Base-by-base conservation (phyloP, 2,797 vertebrate species). In the Cephalopachus bancanus region DNA sequence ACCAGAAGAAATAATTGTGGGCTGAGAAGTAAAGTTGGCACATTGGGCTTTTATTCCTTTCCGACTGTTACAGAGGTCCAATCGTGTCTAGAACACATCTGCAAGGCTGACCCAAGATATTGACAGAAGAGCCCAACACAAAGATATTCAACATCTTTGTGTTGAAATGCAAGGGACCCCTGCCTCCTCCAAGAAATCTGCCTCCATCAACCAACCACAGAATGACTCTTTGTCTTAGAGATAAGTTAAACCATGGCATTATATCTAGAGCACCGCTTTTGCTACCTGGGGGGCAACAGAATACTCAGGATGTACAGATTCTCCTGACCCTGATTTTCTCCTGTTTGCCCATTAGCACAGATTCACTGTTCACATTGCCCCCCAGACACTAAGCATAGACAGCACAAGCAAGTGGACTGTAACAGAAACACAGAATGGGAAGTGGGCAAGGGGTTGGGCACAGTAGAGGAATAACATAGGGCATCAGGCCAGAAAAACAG, bases 351-450 rank as follows among this genome's bases (percentile, higher is more conserved):
- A 91, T 96, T 95, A 98, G 57, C 81, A 84, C 92, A 97, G 95
- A 97, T 97, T 96, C 89, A 89, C 94, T 53, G 75, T 75, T 96
- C 81, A 33, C 92, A 89, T 89, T 92, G 80, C 62, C 90, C 96
- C 95, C 95, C 76, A 91, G 91, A 97, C 75, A 81, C 81, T 49
- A 96, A 64, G 76, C 89, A 44, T 83, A 74, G 85, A 83, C 69
- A 92, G 87, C 79, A 53, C 1, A 19, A 95, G 30, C 93, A 95
- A 97, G 92, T 80, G 74, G 95, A 94, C 96, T 96, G 88, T 83
- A 91, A 92, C 93, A 94, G 89, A 89, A 96, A 80, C 81, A 96
- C 67, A 95, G 93, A 93, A 94, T 20, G 28, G 79, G 71, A 97
- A 95, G 91, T 19, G 44, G 95, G 89, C 59, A 85, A 86, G 72